Base-by-base conservation (phyloP, 2,113 vertebrate genomes). In the Tenrec ecaudatus region DNA sequence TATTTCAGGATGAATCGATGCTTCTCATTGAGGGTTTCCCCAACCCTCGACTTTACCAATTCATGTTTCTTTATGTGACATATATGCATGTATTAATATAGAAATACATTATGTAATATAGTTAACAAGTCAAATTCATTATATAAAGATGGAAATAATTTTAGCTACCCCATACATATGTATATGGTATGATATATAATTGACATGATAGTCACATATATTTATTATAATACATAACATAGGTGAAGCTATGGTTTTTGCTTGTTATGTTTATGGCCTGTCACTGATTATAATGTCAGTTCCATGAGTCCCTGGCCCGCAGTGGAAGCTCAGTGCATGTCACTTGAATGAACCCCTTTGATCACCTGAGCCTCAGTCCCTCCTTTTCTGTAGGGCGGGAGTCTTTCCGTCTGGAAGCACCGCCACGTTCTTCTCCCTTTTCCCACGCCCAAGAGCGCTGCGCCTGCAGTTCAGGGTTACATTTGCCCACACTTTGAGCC, bases 261-360 rank as follows among this genome's bases (percentile, higher is more conserved):
- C 64, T 66, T 66, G 25, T 29, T 66, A 66, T 29, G 64, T 27
- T 27, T 62, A 19, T 62, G 60, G 60, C 22, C 60, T 19, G 60
- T 62, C 60, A 20, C 60, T 62, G 60, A 62, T 62, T 62, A 62
- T 71, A 71, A 88, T 81, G 36, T 86, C 88, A 76, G 64, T 58
- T 76, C 69, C 17, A 77, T 57, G 86, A 92, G 78, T 40, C 16
- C 75, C 38, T 83, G 77, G 77, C 58, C 64, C 64, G 86, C 57
- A 78, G 53, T 43, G 68, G 82, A 57, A 92, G 57, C 47, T 95
- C 14, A 75, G 57, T 33, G 71, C 94, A 82, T 31, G 64, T 91
- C 81, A 94, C 93, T 88, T 57, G 64, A 92, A 94, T 60, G 69
- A 90, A 82, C 12, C 36, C 38, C n/a, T 82, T 89, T 94, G 86